Evolutionary conservation across 2,797 vertebrate species (phyloP), one percentile per base, ranked within the genome.

Genomic region (Harpagifer antarcticus): DNA sequence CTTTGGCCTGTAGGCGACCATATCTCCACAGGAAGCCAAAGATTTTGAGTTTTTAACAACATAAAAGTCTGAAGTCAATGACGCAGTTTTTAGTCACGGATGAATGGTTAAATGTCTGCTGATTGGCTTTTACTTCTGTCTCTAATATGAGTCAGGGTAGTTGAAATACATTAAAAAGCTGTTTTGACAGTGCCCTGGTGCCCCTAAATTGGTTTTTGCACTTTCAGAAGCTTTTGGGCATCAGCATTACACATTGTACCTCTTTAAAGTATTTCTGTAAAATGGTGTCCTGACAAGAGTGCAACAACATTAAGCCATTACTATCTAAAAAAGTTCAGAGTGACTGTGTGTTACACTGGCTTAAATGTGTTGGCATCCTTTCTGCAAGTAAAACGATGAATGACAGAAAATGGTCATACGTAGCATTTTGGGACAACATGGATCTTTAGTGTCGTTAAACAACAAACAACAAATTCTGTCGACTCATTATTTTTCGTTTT

Each of bases 31-130:
- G 83, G 89, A 86, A 50, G 74, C 49, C 43, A 12, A 19, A 12
- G 13, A 74, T 69, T 87, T 83, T 63, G 23, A 82, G 73, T 74
- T 88, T 87, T 83, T 83, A 87, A 90, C 79, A 90, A 89, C 67
- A 72, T 74, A 68, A 79, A 84, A 86, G 52, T 72, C 86, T 78
- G 69, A 74, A 79, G 83, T 86, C 76, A 81, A 62, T 81, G 72
- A 85, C 31, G 56, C 10, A 52, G 49, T 73, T 89, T 69, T 78
- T 40, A 44, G 66, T 76, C 60, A 69, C 9, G 72, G 82, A 59
- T 86, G 76, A 82, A 62, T 79, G 71, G 33, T 44, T 68, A 53
- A 55, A 79, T 56, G 14, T 76, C 54, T 57, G 55, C 56, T 59
- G 19, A 62, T 65, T 68, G 61, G 53, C 27, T 16, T 82, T 78